Conservation (phyloP, 2,888 invertebrate species). For the Papilio gigon region DNA sequence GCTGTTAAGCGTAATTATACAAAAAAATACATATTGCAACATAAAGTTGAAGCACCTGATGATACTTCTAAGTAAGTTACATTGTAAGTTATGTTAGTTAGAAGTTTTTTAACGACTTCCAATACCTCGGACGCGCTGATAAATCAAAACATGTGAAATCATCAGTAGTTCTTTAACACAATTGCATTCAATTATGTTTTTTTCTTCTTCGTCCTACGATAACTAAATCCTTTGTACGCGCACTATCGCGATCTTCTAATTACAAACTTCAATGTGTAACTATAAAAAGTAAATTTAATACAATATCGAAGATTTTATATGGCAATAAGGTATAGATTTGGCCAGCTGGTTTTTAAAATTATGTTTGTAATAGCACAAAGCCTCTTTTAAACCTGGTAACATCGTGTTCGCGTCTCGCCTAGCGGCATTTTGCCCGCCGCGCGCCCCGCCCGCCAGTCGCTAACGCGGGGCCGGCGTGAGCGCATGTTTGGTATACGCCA, state of each 20-base stretch:
- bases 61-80: neutral
- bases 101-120: neutral
- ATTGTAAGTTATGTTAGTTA: constrained; percentile 11
- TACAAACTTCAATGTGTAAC: constrained; percentile 45
- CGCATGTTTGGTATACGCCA: constrained; percentile 49
- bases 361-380: constrained; percentile 49
- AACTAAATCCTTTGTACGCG: constrained; percentile 60
- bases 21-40: neutral
- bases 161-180: constrained; percentile 51
- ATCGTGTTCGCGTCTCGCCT: constrained; percentile 47
- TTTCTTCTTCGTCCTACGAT: constrained; percentile 57
- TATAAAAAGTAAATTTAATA: constrained; percentile 25
- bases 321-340: constrained; percentile 37
- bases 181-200: constrained; percentile 61
- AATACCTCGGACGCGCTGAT: constrained; percentile 5
- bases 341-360: constrained; percentile 25
- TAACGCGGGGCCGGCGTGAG: constrained; percentile 53
- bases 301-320: constrained; percentile 36
- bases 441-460: constrained; percentile 51
- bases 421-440: constrained; percentile 39
- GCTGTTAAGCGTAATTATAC: neutral
- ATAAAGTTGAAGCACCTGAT: neutral
- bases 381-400: constrained; percentile 61
- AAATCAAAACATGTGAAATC: constrained; percentile 56
- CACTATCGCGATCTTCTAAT: constrained; percentile 59